Evolutionary conservation across 2,888 invertebrate genomes (phyloP).

Genomic region (Epistrophella euchroma): DNA sequence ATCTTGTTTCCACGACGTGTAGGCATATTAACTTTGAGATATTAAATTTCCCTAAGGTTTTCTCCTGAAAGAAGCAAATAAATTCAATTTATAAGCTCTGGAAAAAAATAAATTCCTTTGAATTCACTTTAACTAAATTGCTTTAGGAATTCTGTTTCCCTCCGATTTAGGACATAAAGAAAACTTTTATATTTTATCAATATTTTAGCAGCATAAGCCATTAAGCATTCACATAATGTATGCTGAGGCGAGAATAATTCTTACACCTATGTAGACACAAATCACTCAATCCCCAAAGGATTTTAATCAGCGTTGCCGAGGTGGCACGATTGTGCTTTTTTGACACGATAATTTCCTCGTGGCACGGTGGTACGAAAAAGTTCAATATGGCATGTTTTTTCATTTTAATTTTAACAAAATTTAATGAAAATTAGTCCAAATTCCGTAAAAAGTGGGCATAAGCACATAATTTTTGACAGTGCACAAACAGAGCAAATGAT

Average conservation of each 20-base stretch:
- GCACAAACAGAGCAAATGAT: too few species aligned
- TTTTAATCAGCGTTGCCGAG: too few species aligned
- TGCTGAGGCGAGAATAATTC: neutral
- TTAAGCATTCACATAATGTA: neutral
- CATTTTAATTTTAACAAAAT: too few species aligned
- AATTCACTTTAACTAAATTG: constrained; percentile 7
- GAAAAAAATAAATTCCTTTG: neutral
- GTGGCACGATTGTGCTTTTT: too few species aligned
- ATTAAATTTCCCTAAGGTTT: constrained; percentile 25
- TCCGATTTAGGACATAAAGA: neutral
- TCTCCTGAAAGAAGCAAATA: neutral
- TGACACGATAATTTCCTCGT: too few species aligned
- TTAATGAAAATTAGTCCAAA: too few species aligned
- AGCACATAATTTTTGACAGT: too few species aligned
- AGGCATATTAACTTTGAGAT: constrained; percentile 10
- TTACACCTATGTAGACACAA: neutral
- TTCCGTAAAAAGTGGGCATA: too few species aligned
- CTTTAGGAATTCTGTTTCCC: constrained; percentile 7
- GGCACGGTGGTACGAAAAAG: too few species aligned
- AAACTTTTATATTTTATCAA: constrained; percentile 8
- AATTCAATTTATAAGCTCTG: neutral
- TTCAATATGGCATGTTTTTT: too few species aligned
- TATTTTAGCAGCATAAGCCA: neutral
- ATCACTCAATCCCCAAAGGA: constrained; percentile 1
- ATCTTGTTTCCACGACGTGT: neutral